These are phyloP conservation scores for Brachionus calyciflorus DNA, from an alignment of 1,140 invertebrate genomes.

Conservation along the genomic window DNA sequence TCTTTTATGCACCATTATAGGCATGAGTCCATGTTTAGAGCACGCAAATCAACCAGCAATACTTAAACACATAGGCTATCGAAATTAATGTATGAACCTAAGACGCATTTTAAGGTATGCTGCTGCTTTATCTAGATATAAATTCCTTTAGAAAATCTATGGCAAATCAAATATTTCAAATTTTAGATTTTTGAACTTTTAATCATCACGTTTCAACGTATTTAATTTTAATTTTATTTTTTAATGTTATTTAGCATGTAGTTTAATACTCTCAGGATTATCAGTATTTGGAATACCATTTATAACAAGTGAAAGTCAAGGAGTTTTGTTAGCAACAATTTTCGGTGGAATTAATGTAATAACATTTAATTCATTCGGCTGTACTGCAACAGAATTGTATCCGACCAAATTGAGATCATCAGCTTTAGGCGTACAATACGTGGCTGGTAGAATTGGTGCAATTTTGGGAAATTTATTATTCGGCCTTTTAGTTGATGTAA, in stretches of 20 bases:
- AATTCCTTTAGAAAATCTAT: too few relatives aligned
- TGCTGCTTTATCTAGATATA: too few relatives aligned
- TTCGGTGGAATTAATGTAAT: constrained; percentile 41
- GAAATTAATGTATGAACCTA: too few relatives aligned
- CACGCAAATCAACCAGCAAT: too few relatives aligned
- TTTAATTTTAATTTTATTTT: too few relatives aligned
- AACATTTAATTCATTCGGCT: constrained; percentile 45
- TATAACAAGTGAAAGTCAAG: constrained; percentile 29
- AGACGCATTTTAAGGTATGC: too few relatives aligned
- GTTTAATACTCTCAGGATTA: constrained; percentile 37
- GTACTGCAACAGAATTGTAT: constrained; percentile 31
- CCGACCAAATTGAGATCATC: constrained; percentile 35
- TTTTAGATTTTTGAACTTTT: too few relatives aligned
- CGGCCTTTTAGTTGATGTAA: constrained; percentile 59
- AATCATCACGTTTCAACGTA: too few relatives aligned
- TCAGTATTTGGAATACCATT: constrained; percentile 47
- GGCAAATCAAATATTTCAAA: too few relatives aligned
- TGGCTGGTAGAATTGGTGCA: constrained; percentile 60
- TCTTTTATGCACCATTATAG: too few relatives aligned
- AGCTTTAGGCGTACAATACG: constrained; percentile 51
- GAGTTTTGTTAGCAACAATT: constrained; percentile 26
- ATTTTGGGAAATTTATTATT: constrained; percentile 62
- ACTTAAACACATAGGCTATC: too few relatives aligned
- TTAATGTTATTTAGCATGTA: constrained; percentile 5
- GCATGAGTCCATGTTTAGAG: too few relatives aligned